phyloP scores from a whole-genome alignment of 1,140 invertebrate genomes.

The Aphaenogaster rudis region DNA sequence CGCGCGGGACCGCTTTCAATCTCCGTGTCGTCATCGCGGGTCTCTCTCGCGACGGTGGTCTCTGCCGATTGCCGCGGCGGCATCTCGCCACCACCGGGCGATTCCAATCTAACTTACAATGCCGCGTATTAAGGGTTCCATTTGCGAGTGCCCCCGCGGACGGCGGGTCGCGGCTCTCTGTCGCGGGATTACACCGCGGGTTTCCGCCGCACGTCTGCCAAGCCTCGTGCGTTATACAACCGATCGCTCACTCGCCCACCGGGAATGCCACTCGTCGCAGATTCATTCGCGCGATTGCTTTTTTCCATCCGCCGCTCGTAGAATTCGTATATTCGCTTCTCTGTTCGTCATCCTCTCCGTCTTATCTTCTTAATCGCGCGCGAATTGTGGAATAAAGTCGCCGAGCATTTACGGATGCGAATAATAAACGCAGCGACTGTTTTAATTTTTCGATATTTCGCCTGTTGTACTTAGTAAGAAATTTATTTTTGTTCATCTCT shows the following conservation, averaged over 20 bases:
- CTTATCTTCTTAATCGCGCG: background rate
- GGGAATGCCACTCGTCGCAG: background rate
- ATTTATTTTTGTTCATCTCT: background rate
- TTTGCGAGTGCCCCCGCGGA: conserved; percentile 51
- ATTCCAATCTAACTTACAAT: conserved; percentile 78
- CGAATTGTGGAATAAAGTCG: conserved; percentile 3
- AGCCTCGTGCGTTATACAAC: conserved; percentile 31
- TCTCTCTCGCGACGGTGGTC: background rate
- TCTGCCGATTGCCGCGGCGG: conserved; percentile 28
- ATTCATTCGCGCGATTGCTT: conserved; percentile 37
- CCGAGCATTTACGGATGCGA: background rate
- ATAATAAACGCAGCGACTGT: background rate
- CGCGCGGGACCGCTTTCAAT: conserved; percentile 65
- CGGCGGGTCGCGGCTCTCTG: background rate
- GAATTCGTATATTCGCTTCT: conserved; percentile 11
- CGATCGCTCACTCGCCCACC: conserved; percentile 16
- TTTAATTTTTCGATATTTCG: conserved; percentile 2
- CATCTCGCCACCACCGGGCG: conserved; percentile 46
- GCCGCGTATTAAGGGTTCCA: conserved; percentile 72
- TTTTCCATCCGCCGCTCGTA: background rate
- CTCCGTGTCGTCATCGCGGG: conserved; percentile 30
- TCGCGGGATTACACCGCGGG: conserved; percentile 57
- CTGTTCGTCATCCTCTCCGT: too few relatives aligned
- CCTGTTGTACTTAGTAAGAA: background rate
- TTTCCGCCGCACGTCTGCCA: conserved; percentile 1